These are phyloP conservation scores for Chaenogobius annularis DNA, from an alignment of 2,113 vertebrate genomes.

Conservation along the genomic window DNA sequence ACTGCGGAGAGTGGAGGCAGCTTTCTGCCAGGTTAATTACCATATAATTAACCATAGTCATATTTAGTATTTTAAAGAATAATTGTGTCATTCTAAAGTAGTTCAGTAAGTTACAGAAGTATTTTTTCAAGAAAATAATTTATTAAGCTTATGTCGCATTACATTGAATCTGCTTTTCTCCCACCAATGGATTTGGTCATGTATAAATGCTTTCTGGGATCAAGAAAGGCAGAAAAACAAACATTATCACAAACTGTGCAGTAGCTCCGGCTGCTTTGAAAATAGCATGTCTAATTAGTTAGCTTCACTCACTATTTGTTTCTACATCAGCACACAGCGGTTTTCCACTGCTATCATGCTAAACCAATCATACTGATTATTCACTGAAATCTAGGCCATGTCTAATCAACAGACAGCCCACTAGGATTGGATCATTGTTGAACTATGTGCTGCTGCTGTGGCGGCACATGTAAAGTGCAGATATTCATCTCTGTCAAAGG, in stretches of 20 bases:
- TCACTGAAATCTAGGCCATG: conserved; percentile 33
- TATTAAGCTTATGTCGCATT: conserved; percentile 39
- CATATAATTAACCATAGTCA: too few relatives aligned
- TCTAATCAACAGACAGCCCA: conserved; percentile 42
- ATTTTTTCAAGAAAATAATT: conserved; percentile 29
- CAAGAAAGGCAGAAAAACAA: conserved; percentile 47
- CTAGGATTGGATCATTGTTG: conserved; percentile 25
- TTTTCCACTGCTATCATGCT: conserved; percentile 28
- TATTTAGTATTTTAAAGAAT: background rate
- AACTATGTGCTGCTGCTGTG: background rate
- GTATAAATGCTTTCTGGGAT: conserved; percentile 35
- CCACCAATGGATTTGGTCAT: conserved; percentile 44
- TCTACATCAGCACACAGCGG: conserved; percentile 22
- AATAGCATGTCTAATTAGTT: conserved; percentile 52
- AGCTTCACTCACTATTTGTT: conserved; percentile 32
- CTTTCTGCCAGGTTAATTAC: background rate
- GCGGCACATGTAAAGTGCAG: conserved; percentile 2
- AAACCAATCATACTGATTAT: conserved; percentile 36
- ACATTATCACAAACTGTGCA: conserved; percentile 35
- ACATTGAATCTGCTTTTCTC: conserved; percentile 17
- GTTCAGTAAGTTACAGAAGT: background rate
- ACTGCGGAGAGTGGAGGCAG: background rate
- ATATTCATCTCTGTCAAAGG: conserved; percentile 18
- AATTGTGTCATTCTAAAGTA: background rate
- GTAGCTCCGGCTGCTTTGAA: conserved; percentile 25